These are phyloP conservation scores for Chascanopsetta lugubris DNA, from an alignment of 2,113 vertebrate genomes.

Conservation along the genomic window DNA sequence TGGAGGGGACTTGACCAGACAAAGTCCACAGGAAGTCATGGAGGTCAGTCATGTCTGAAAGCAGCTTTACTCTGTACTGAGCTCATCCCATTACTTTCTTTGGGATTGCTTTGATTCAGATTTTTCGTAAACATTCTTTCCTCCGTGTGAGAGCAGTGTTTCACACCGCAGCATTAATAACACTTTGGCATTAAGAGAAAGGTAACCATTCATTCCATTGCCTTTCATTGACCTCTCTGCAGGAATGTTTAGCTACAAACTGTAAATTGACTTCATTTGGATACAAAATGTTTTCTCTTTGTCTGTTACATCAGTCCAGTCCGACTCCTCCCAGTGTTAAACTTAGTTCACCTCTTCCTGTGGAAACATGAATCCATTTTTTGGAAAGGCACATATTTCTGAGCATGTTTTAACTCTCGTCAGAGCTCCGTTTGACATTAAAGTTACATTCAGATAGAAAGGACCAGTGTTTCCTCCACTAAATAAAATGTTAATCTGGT, in stretches of 20 bases:
- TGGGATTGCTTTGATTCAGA: background rate
- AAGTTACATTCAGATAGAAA: background rate
- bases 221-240: background rate
- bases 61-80: background rate
- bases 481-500: background rate
- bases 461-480: background rate
- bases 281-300: background rate
- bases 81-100: background rate
- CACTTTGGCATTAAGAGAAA: background rate
- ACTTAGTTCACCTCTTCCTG: constrained; percentile 24
- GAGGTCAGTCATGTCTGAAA: too few relatives aligned
- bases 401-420: background rate
- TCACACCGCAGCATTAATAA: background rate
- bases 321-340: background rate
- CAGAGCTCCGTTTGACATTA: background rate
- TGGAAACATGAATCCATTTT: constrained; percentile 7
- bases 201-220: background rate
- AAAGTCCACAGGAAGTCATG: too few relatives aligned
- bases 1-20: too few relatives aligned
- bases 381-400: background rate
- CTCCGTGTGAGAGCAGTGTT: background rate
- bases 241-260: background rate
- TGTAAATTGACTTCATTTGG: background rate
- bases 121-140: background rate
- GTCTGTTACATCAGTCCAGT: background rate